These are phyloP conservation scores for Pelvicachromis taeniatus DNA, from an alignment of 2,113 vertebrate genomes.

Conservation along the genomic window DNA sequence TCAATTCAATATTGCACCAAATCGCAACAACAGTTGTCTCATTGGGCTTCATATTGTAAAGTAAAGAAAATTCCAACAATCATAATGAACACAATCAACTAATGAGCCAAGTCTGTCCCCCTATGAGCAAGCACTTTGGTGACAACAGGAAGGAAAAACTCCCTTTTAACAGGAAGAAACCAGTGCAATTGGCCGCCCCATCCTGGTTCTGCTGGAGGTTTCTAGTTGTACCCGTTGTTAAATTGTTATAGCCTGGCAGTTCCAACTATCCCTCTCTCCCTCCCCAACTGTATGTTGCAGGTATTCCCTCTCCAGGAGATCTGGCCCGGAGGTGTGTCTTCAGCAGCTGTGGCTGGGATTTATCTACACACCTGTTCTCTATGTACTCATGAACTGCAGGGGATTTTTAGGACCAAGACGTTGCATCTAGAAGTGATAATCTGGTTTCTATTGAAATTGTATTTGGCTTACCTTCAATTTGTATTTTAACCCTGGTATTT, in stretches of 20 bases:
- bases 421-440: neutral
- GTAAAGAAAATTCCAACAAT: neutral
- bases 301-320: neutral
- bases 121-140: neutral
- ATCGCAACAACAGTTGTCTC: neutral
- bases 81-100: too few species aligned
- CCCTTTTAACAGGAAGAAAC: neutral
- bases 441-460: neutral
- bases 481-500: neutral
- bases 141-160: neutral
- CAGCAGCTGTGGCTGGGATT: neutral
- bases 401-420: neutral
- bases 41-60: neutral
- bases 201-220: neutral
- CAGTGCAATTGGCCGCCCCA: neutral
- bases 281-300: neutral
- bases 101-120: too few species aligned
- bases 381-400: neutral
- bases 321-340: neutral
- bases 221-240: neutral
- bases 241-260: neutral
- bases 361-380: neutral
- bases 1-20: neutral
- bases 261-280: neutral
- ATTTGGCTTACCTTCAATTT: neutral